Conservation (phyloP, 2,888 invertebrate genomes). For the Campaea margaritaria region DNA sequence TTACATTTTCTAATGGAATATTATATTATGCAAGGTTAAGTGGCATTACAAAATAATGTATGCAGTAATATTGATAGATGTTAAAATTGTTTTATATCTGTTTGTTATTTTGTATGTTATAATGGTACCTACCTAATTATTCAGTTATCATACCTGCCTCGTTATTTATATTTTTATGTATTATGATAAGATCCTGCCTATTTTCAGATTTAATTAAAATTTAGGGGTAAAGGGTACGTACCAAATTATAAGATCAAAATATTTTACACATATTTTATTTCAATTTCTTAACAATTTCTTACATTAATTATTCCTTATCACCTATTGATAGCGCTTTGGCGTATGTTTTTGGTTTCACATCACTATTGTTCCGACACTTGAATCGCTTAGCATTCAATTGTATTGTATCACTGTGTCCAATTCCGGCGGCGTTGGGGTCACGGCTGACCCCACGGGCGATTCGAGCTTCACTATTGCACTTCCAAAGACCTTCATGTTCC, state of each 20-base stretch:
- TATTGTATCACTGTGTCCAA: slow-evolving; percentile 44
- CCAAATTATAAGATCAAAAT: slow-evolving; percentile 35
- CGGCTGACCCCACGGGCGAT: slow-evolving; percentile 47
- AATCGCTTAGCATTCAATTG: slow-evolving; percentile 32
- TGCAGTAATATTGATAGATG: neutral
- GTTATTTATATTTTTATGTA: slow-evolving; percentile 2
- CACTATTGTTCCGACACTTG: slow-evolving; percentile 52
- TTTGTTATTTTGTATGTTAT: too few relatives aligned
- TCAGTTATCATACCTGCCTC: neutral
- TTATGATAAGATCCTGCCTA: neutral
- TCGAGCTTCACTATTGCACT: slow-evolving; percentile 49
- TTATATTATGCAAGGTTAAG: slow-evolving; percentile 2
- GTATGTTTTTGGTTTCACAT: slow-evolving; percentile 60
- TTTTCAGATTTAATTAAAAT: neutral
- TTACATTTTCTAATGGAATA: slow-evolving; percentile 25
- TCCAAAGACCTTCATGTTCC: slow-evolving; percentile 46
- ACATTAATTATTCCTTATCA: slow-evolving; percentile 55
- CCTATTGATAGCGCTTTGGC: slow-evolving; percentile 57
- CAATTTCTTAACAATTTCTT: slow-evolving; percentile 43
- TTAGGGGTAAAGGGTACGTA: slow-evolving; percentile 27
- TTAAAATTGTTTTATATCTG: neutral
- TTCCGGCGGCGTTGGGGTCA: slow-evolving; percentile 42
- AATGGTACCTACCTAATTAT: too few relatives aligned
- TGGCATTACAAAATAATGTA: neutral
- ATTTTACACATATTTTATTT: slow-evolving; percentile 44